A percentile compares a stretch with the other conserved stretches of the same genome.
phyloP scores from a whole-genome alignment of 2,113 vertebrate species.

The Saiga tatarica region DNA sequence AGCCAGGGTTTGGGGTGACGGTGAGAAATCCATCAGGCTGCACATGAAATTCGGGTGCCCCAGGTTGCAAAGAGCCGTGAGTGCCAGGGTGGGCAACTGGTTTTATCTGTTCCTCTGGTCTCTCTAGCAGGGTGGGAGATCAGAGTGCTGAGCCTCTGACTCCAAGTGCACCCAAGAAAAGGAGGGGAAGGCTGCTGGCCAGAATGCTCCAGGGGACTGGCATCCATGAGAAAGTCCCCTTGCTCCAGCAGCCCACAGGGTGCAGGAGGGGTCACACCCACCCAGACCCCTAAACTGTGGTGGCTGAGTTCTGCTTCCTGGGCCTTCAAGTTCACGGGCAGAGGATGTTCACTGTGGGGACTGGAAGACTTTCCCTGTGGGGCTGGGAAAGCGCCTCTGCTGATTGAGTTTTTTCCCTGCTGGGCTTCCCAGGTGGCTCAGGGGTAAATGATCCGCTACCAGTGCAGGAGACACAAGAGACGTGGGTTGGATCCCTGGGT shows the following conservation, averaged over 20 bases:
- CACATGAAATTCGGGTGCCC: not conserved
- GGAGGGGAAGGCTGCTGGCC: not conserved
- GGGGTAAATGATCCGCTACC: not conserved
- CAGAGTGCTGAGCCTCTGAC: not conserved
- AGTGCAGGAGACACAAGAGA: not conserved
- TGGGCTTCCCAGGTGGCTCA: not conserved
- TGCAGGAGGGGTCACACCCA: rapidly evolving
- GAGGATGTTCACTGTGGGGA: rapidly evolving
- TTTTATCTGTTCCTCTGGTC: not conserved
- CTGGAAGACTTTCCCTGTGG: not conserved
- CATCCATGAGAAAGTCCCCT: not conserved
- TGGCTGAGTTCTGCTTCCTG: not conserved
- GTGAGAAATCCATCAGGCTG: not conserved
- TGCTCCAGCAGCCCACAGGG: too few species aligned
- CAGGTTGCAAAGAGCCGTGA: not conserved
- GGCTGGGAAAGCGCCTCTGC: not conserved
- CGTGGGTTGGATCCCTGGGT: not conserved
- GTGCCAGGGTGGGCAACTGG: not conserved
- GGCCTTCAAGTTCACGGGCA: not conserved
- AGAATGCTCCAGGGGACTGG: not conserved
- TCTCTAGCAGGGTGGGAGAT: not conserved
- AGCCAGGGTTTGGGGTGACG: not conserved
- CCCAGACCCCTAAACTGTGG: not conserved
- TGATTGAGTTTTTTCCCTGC: not conserved
- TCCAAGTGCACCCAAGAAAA: not conserved